phyloP scores from a whole-genome alignment of 2,888 invertebrate species.

The Latrodectus hesperus region DNA sequence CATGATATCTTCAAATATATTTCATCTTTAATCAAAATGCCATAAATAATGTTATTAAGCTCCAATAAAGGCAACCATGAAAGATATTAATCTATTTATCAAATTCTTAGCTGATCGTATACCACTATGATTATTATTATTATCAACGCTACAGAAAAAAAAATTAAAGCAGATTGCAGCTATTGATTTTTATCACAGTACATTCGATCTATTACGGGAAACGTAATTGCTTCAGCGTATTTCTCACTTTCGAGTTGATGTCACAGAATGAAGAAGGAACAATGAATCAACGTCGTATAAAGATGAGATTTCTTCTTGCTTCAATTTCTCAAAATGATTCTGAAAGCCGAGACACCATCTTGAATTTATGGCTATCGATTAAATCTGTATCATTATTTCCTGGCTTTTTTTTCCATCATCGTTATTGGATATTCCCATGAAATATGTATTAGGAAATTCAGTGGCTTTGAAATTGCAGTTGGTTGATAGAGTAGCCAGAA shows the following conservation, averaged over 20 bases:
- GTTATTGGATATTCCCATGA: slow-evolving; percentile 40
- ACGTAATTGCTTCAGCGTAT: slow-evolving; percentile 38
- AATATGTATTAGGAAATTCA: slow-evolving; percentile 40
- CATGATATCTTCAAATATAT: no score
- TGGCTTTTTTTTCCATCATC: slow-evolving; percentile 14
- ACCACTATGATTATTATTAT: no score
- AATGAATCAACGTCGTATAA: slow-evolving; percentile 55
- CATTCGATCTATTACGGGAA: slow-evolving; percentile 45
- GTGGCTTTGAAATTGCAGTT: no score
- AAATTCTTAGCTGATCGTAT: no score
- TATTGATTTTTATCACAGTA: slow-evolving; percentile 25
- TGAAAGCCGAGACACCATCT: slow-evolving; percentile 48
- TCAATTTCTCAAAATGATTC: slow-evolving; percentile 56
- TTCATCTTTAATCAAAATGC: no score
- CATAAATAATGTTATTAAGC: no score
- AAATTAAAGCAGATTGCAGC: neutral
- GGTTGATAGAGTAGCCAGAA: no score
- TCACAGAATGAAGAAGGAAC: slow-evolving; percentile 39
- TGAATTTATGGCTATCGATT: slow-evolving; percentile 57
- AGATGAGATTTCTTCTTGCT: slow-evolving; percentile 43
- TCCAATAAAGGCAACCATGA: no score
- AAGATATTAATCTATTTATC: no score
- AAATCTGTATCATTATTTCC: slow-evolving; percentile 47
- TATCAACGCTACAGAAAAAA: no score
- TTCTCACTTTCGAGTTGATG: slow-evolving; percentile 41